Percentiles rank a stretch among this genome's conserved stretches.
phyloP scores from a whole-genome alignment of 2,888 invertebrate species.

The Crematogaster levior region DNA sequence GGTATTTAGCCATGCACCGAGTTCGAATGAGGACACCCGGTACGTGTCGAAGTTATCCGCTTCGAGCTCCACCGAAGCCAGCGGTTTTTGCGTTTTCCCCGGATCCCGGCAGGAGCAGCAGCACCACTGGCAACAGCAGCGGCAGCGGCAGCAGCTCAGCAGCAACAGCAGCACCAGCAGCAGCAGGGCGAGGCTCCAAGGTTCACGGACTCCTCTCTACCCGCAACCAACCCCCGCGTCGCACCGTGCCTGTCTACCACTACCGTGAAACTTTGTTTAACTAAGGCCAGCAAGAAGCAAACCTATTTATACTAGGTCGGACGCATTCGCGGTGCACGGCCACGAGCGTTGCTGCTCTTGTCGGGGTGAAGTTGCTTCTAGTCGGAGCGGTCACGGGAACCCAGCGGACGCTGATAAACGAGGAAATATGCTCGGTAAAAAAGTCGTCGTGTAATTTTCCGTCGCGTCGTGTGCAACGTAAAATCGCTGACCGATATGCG shows the following conservation, averaged over 20 bases:
- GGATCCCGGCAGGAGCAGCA: slow-evolving; percentile 72
- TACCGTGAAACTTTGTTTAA: slow-evolving; percentile 84
- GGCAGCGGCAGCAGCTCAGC: not conserved
- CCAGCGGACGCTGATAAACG: slow-evolving; percentile 67
- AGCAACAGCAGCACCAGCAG: slow-evolving; percentile 20
- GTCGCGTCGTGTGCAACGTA: slow-evolving; percentile 34
- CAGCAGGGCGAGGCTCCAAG: slow-evolving; percentile 55
- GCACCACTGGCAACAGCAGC: slow-evolving; percentile 46
- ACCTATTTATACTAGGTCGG: slow-evolving; percentile 84
- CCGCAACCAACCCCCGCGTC: slow-evolving; percentile 47
- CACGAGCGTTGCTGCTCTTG: slow-evolving; percentile 43
- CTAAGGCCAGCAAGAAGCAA: slow-evolving; percentile 84
- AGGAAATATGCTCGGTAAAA: slow-evolving; percentile 59
- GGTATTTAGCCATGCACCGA: slow-evolving; percentile 24
- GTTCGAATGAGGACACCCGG: slow-evolving; percentile 61
- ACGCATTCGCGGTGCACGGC: slow-evolving; percentile 68
- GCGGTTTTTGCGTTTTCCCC: slow-evolving; percentile 83
- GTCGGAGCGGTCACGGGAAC: slow-evolving; percentile 55
- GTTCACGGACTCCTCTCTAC: slow-evolving; percentile 56
- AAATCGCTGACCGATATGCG: slow-evolving; percentile 8
- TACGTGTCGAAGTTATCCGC: slow-evolving; percentile 74
- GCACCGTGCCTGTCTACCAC: slow-evolving; percentile 54
- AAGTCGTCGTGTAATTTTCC: slow-evolving; percentile 57
- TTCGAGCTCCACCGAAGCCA: slow-evolving; percentile 80
- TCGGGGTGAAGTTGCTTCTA: slow-evolving; percentile 48